phyloP scores from a whole-genome alignment of 2,888 invertebrate genomes.

The Tubiluchus corallicola region DNA sequence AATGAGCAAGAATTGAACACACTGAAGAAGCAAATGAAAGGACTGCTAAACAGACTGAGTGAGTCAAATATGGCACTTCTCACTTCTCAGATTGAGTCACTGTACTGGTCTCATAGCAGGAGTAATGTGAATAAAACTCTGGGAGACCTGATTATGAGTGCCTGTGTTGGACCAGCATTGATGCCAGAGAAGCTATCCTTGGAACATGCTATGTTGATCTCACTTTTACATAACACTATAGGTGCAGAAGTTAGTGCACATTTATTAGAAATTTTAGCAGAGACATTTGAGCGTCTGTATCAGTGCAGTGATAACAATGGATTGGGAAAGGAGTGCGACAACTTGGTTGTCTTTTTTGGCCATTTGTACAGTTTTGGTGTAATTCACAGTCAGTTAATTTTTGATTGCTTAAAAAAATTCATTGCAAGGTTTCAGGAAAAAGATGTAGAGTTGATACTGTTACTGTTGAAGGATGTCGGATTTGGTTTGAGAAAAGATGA shows the following conservation, averaged over 20 bases:
- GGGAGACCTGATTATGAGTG: conserved; percentile 46
- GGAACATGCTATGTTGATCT: conserved; percentile 63
- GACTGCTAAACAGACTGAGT: conserved; percentile 52
- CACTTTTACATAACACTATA: conserved; percentile 69
- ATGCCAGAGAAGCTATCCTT: conserved; percentile 56
- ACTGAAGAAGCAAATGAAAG: conserved; percentile 64
- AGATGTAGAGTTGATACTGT: conserved; percentile 60
- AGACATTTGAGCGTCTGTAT: conserved; percentile 42
- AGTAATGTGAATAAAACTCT: conserved; percentile 44
- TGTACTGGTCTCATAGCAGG: conserved; percentile 41
- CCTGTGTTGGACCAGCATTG: conserved; percentile 40
- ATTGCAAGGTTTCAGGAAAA: conserved; percentile 47
- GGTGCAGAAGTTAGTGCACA: conserved; percentile 64
- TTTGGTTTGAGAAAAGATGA: conserved; percentile 69
- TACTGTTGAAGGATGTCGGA: conserved; percentile 53
- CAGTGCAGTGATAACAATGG: conserved; percentile 29
- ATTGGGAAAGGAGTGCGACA: conserved; percentile 61
- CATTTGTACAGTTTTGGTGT: conserved; percentile 62
- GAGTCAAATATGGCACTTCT: conserved; percentile 74
- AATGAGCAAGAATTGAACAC: conserved; percentile 38
- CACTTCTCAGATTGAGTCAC: conserved; percentile 49
- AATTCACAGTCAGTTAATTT: conserved; percentile 52
- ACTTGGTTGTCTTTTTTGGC: conserved; percentile 51
- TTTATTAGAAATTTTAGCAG: conserved; percentile 54
- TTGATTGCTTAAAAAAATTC: conserved; percentile 54